These are phyloP conservation scores for Uria lomvia DNA, from an alignment of 2,113 vertebrate genomes.

Conservation along the genomic window DNA sequence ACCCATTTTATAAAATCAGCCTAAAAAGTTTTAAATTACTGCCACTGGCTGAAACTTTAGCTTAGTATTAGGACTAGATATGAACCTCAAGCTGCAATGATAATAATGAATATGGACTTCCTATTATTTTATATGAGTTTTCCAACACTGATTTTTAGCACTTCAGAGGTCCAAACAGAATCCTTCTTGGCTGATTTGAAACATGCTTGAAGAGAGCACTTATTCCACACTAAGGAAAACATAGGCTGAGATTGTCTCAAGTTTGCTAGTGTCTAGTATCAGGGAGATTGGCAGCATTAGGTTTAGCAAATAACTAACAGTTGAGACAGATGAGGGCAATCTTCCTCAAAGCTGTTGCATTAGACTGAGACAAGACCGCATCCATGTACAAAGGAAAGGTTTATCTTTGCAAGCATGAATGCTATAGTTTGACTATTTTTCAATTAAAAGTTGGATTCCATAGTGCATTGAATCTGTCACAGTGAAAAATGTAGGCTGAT, in stretches of 20 bases:
- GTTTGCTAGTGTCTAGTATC: background rate
- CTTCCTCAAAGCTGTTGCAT: constrained; percentile 33
- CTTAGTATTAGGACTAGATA: background rate
- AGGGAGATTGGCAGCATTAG: background rate
- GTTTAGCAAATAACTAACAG: constrained; percentile 21
- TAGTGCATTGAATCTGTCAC: constrained; percentile 53
- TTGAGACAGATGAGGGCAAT: constrained; percentile 41
- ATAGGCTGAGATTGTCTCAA: background rate
- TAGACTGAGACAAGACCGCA: constrained; percentile 38
- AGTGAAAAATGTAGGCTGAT: constrained; percentile 56
- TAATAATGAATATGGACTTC: background rate
- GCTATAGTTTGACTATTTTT: constrained; percentile 55
- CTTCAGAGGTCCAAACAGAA: background rate
- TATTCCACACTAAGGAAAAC: background rate
- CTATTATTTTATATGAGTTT: background rate
- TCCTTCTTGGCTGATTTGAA: background rate
- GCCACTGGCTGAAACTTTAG: background rate
- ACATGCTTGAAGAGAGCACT: background rate
- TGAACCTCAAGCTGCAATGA: background rate
- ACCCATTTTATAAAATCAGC: background rate
- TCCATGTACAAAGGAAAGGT: constrained; percentile 36
- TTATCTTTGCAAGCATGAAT: constrained; percentile 46
- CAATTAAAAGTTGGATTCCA: constrained; percentile 59
- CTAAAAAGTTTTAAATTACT: background rate
- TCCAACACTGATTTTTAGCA: background rate